phyloP scores from a whole-genome alignment of 2,113 vertebrate species.

The Myiopsitta monachus region DNA sequence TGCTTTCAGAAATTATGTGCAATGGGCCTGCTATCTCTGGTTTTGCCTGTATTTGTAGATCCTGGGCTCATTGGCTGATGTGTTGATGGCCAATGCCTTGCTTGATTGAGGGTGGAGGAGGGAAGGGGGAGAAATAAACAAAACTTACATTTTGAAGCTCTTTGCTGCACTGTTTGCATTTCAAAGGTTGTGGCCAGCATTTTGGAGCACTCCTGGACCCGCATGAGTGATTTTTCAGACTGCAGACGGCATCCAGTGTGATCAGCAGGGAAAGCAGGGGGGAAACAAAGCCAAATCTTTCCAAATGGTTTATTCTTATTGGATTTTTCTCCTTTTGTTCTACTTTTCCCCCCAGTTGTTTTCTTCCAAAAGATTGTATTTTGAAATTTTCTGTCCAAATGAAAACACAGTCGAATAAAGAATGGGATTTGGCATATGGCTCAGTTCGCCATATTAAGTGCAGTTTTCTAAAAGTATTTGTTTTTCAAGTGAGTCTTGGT shows the following conservation, averaged over 20 bases:
- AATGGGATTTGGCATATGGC: neutral
- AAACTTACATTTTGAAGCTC: neutral
- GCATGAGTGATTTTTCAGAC: neutral
- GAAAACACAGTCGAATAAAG: neutral
- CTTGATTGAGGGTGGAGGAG: neutral
- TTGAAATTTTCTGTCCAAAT: neutral
- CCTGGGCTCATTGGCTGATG: neutral
- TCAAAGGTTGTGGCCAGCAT: neutral
- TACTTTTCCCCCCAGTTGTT: neutral
- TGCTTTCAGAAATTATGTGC: neutral
- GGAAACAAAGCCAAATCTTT: neutral
- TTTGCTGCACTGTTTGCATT: neutral
- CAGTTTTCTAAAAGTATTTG: neutral
- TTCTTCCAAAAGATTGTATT: neutral
- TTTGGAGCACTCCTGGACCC: neutral
- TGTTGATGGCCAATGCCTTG: neutral
- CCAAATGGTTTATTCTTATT: neutral
- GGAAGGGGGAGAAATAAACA: neutral
- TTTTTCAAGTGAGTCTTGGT: neutral
- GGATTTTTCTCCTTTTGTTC: neutral
- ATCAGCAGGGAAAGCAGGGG: neutral
- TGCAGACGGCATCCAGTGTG: neutral
- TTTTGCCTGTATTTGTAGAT: neutral
- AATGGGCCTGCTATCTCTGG: rapidly evolving
- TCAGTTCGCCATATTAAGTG: neutral